Base-by-base conservation (phyloP, 2,888 invertebrate species). In the Pseudoips prasinana region DNA sequence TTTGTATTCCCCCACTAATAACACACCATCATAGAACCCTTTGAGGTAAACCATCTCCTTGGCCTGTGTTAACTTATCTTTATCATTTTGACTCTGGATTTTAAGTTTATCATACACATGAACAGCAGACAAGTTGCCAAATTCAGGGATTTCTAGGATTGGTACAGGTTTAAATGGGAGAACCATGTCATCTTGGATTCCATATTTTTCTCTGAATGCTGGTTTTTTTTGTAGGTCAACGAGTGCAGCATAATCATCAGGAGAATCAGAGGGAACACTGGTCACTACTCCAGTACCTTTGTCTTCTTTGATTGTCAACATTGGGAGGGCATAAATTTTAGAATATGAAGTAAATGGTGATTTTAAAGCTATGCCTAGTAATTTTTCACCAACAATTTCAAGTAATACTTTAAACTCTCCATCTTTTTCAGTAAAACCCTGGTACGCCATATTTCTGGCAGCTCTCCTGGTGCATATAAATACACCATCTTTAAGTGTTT, bases 201-300 rank as follows among this genome's bases (percentile, higher is more conserved):
- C 92, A 76, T 97, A 99, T 72, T 99, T 99, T 76, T 97, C 95
- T 49, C 99, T 91, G 43, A 99, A 92, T 0, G 97, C 92, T 66
- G 93, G 92, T 75, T 99, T 99, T 75, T 98, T 98, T 73, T 98
- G 97, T 40, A 99, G 87, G 82, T 99, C 99, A 6, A 94, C 90
- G 2, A 99, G 89, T 3, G 99, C 99, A 0, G 98, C 98, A 79
- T 95, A 99, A 82, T 99, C 99, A 77, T 99, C 99, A 0, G 99
- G 99, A 0, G 99, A 96, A 87, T 99, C 99, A 0, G 99, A 99
- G 0, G 98, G 99, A 0, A 99, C 99, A 54, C 98, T 98, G 0
- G 98, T 98, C 0, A 99, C 99, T 19, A 99, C 92, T 1, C 99
- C 99, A 0, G 99, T 99, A 8, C 99, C 99, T 83, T 99, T 99